Base-by-base conservation (phyloP, 2,888 invertebrate genomes). In the Galerucella nymphaeae region DNA sequence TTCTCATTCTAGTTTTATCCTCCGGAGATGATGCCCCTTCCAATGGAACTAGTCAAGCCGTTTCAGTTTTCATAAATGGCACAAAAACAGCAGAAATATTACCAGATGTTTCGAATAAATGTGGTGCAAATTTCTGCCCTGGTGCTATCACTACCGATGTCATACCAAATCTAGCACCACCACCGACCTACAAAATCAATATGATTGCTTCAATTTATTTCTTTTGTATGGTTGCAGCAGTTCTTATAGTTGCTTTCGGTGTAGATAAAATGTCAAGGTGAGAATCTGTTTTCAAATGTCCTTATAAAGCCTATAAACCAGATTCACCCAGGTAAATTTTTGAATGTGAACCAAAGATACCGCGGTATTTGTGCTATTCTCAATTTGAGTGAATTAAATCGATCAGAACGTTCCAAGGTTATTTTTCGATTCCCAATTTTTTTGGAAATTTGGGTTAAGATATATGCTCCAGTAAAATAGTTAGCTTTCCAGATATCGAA, bases 211-310 rank as follows among this genome's bases (percentile, higher is more conserved):
- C 94, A 14, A 93, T 96, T 75, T 97, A 94, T 86, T 87, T 96
- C 8, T 90, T 89, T 0, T 96, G 95, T 82, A 95, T 96, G 90
- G 87, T 92, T 0, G 84, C 88, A 0, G 96, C 96, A 0, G 91
- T 93, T 16, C 78, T 94, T 9, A 89, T 96, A 66, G 92, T 97
- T 4, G 89, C 91, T 0, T 85, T 95, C 45, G 93, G 95, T 20
- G 93, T 97, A 0, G 96, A 97, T 86, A 93, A 94, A 0, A 87
- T 95, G 4, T 90, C 91, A 66, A 91, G 94, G 93, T 95, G 86
- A 80, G 81, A 38, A 66, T 55, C 6, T 50, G 16, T 42, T 45
- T 38, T n/a, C n/a, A n/a, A n/a, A n/a, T n/a, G n/a, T n/a, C n/a
- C n/a, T n/a, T n/a, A n/a, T n/a, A n/a, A n/a, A n/a, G n/a, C n/a